Evolutionary conservation across 2,113 vertebrate species (phyloP).

Genomic region (Zosterops hypoxanthus): DNA sequence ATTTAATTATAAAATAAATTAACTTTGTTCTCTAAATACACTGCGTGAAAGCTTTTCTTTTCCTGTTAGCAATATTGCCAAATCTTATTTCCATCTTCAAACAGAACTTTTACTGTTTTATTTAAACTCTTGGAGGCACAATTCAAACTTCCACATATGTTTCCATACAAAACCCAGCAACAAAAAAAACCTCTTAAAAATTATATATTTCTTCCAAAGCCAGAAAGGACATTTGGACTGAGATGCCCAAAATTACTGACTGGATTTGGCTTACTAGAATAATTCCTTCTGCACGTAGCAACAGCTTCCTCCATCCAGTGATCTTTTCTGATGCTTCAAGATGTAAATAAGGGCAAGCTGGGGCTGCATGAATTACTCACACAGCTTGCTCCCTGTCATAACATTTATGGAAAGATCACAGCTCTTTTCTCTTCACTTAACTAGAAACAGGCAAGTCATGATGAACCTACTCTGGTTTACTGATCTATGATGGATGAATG

Average conservation of each 20-base stretch:
- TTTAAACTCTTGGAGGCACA: neutral
- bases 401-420: neutral
- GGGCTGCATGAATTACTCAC: neutral
- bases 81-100: neutral
- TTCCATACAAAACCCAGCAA: neutral
- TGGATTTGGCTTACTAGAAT: neutral
- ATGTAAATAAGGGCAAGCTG: neutral
- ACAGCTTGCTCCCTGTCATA: neutral
- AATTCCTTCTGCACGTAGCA: neutral
- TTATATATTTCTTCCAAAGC: neutral
- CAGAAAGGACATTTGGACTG: neutral
- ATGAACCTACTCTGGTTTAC: neutral
- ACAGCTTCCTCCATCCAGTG: neutral
- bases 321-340: neutral
- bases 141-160: neutral
- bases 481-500: neutral
- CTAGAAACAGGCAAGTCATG: neutral
- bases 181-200: neutral
- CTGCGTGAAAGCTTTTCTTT: neutral
- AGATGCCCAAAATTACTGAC: neutral
- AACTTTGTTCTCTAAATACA: neutral
- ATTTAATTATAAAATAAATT: neutral
- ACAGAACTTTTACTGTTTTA: neutral
- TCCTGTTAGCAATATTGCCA: neutral
- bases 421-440: neutral